Percentiles rank a stretch among this genome's conserved stretches.
These are phyloP conservation scores for Minunthozetes semirufus DNA, from an alignment of 2,888 invertebrate species.

Conservation along the genomic window DNA sequence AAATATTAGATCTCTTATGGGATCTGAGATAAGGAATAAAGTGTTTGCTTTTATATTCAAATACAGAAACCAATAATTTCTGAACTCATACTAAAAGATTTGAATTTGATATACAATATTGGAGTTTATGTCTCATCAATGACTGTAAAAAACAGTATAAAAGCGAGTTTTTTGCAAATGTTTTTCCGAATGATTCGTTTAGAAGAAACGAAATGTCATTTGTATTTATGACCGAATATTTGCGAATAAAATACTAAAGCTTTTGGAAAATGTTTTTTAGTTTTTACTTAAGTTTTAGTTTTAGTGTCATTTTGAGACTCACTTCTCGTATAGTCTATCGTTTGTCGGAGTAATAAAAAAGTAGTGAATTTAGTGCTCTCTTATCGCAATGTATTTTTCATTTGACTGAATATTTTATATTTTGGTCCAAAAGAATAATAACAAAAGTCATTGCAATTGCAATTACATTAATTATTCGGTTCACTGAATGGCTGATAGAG, in stretches of 20 bases:
- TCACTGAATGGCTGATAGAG: not conserved
- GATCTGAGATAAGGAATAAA: too few species aligned
- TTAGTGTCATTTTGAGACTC: not conserved
- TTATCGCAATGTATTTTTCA: not conserved
- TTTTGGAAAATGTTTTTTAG: not conserved
- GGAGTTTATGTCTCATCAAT: not conserved
- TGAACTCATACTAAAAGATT: too few species aligned
- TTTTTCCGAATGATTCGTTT: too few species aligned
- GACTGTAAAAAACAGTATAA: not conserved
- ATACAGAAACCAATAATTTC: too few species aligned
- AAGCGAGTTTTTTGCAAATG: not conserved
- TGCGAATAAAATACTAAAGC: not conserved
- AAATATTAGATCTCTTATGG: too few species aligned
- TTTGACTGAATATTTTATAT: not conserved
- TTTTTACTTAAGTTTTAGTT: not conserved
- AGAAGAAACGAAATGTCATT: not conserved
- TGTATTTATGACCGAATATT: not conserved
- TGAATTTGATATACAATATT: not conserved
- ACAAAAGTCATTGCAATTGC: not conserved
- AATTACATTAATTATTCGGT: not conserved
- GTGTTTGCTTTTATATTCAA: too few species aligned
- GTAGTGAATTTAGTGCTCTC: too few species aligned
- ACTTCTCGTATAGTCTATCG: not conserved
- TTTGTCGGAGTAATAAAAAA: too few species aligned
- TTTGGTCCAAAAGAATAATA: not conserved